A percentile compares a stretch with the other conserved stretches of the same genome.
These are phyloP conservation scores for Nemoura dubitans DNA, from an alignment of 2,888 invertebrate species.

Conservation along the genomic window DNA sequence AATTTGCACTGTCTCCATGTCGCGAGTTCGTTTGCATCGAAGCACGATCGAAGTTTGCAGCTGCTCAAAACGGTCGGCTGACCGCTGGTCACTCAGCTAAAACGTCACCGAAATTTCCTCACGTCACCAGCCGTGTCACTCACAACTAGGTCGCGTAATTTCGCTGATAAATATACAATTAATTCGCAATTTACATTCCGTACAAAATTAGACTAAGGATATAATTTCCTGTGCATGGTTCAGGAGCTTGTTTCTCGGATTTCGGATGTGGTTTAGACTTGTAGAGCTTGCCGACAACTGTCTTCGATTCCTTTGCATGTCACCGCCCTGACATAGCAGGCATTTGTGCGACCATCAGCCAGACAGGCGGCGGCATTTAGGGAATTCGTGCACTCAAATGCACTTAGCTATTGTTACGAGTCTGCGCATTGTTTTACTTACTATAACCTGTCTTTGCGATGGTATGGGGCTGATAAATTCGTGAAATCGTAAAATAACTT, in stretches of 20 bases:
- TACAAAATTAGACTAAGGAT: neutral
- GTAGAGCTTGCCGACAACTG: neutral
- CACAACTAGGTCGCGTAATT: neutral
- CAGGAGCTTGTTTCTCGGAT: neutral
- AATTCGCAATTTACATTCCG: neutral
- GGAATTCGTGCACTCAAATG: neutral
- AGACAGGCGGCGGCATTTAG: neutral
- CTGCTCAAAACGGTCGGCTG: neutral
- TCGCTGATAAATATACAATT: neutral
- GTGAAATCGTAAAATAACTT: neutral
- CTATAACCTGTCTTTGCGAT: neutral
- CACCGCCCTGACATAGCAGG: neutral
- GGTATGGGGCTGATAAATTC: no score
- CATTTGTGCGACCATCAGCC: no score
- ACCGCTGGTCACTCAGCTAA: neutral
- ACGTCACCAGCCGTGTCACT: neutral
- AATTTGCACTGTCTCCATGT: neutral
- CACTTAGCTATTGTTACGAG: neutral
- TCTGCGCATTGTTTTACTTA: neutral
- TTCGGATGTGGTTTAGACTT: constrained; percentile 2
- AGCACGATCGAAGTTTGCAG: neutral
- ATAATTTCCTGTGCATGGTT: neutral
- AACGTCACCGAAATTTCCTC: constrained; percentile 4
- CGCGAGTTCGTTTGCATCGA: neutral
- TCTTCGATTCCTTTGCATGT: neutral